A percentile compares a stretch with the other conserved stretches of the same genome.
Evolutionary conservation across 1,140 invertebrate species (phyloP).

Genomic region (Episyrphus balteatus): DNA sequence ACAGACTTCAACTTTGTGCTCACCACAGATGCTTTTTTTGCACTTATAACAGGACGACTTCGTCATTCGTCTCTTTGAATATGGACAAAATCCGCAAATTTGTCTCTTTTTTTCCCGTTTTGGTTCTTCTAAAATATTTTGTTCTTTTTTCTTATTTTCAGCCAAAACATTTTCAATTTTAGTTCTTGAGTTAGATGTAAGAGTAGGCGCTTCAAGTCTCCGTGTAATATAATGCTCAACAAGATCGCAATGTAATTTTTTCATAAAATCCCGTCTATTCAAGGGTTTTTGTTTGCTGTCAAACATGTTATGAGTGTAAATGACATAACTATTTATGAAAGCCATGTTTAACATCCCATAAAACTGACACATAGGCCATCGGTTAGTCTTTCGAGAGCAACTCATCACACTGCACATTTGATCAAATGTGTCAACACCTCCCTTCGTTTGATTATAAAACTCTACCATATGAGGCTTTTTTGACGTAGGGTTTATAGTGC

Average conservation of each 20-base stretch:
- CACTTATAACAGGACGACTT: slow-evolving; percentile 2
- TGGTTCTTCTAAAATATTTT: no score
- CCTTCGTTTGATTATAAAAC: slow-evolving; percentile 39
- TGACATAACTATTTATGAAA: slow-evolving; percentile 6
- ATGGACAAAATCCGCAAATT: slow-evolving; percentile 1
- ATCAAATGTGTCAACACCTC: slow-evolving; percentile 38
- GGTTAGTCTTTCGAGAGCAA: slow-evolving; percentile 18
- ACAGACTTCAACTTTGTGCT: neutral
- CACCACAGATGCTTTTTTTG: neutral
- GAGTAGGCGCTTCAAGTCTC: no score
- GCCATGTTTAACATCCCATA: slow-evolving; percentile 6
- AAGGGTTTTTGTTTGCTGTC: neutral
- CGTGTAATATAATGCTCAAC: no score
- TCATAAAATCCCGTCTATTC: no score
- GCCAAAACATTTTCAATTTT: no score
- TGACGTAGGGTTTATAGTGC: slow-evolving; percentile 7
- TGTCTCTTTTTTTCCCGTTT: neutral
- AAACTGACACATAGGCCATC: slow-evolving; percentile 26
- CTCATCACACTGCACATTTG: slow-evolving; percentile 32
- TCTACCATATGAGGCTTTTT: slow-evolving; percentile 35
- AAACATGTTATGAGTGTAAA: slow-evolving; percentile 5
- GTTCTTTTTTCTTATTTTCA: no score
- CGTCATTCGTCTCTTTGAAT: neutral
- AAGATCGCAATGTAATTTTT: no score
- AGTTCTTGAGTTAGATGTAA: no score